phyloP scores from a whole-genome alignment of 2,797 vertebrate genomes.

The Bradypodion pumilum region DNA sequence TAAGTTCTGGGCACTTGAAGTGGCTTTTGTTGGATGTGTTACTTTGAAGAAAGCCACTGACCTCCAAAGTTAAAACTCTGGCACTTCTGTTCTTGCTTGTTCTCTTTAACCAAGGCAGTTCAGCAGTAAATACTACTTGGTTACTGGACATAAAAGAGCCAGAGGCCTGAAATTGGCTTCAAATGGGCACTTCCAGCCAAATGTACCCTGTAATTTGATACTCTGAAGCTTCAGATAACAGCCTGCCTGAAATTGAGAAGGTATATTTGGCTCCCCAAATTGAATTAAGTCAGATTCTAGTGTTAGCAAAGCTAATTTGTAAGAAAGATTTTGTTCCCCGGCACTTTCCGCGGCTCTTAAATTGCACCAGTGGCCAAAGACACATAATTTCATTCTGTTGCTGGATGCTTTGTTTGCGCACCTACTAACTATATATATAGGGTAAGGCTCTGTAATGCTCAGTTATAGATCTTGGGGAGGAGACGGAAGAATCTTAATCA shows the following conservation, averaged over 20 bases:
- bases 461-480: background rate
- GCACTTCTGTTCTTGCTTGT: background rate
- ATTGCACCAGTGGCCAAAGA: background rate
- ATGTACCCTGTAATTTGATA: conserved; percentile 26
- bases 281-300: conserved; percentile 20
- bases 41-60: background rate
- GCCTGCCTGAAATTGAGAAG: background rate
- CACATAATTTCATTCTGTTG: background rate
- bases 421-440: background rate
- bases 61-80: conserved; percentile 8
- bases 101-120: background rate
- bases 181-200: conserved; percentile 24
- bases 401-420: background rate
- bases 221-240: conserved; percentile 7
- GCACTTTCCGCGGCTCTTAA: conserved; percentile 1
- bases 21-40: background rate
- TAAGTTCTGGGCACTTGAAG: background rate
- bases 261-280: conserved; percentile 10
- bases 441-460: background rate
- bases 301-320: conserved; percentile 20
- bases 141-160: background rate
- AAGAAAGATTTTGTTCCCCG: background rate
- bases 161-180: conserved; percentile 11
- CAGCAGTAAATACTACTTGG: conserved; percentile 3
- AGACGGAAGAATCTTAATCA: background rate